phyloP scores from a whole-genome alignment of 2,888 invertebrate genomes.

The Rhaphigaster nebulosa region DNA sequence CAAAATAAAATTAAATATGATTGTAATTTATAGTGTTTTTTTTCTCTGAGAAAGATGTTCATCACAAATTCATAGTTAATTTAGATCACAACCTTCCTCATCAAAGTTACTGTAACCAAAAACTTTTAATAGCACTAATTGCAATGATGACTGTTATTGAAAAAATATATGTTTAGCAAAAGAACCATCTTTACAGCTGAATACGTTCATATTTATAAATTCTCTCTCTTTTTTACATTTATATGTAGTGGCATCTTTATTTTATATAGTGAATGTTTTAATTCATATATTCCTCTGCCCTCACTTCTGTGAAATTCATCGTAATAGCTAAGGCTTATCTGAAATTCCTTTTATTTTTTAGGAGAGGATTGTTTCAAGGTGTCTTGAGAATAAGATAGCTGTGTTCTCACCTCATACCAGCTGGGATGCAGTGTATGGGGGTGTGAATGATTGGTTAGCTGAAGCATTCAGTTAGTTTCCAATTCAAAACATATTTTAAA shows the following conservation, averaged over 20 bases:
- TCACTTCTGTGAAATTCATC: not conserved
- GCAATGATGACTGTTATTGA: not conserved
- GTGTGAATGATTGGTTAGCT: slow-evolving; percentile 95
- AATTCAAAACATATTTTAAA: not conserved
- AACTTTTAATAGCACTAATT: not conserved
- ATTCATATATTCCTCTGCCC: not conserved
- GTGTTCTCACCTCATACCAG: slow-evolving; percentile 94
- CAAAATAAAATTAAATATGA: too few relatives aligned
- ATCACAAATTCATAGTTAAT: too few relatives aligned
- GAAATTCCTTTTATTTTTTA: slow-evolving; percentile 69
- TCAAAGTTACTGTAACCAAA: too few relatives aligned
- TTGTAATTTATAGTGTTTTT: not conserved
- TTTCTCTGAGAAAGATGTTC: not conserved
- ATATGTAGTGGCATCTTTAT: not conserved
- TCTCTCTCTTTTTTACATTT: not conserved
- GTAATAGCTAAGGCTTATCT: not conserved
- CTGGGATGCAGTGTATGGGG: slow-evolving; percentile 86
- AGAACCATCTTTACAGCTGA: not conserved
- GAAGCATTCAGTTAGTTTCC: slow-evolving; percentile 72
- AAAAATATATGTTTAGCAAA: not conserved
- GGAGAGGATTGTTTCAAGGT: slow-evolving; percentile 83
- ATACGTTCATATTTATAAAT: not conserved
- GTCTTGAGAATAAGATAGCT: slow-evolving; percentile 87
- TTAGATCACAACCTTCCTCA: too few relatives aligned
- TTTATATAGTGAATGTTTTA: slow-evolving; percentile 27